Evolutionary conservation across 2,888 invertebrate genomes (phyloP), one percentile per base, ranked within the genome.

Genomic region (Hydropsyche betteni): DNA sequence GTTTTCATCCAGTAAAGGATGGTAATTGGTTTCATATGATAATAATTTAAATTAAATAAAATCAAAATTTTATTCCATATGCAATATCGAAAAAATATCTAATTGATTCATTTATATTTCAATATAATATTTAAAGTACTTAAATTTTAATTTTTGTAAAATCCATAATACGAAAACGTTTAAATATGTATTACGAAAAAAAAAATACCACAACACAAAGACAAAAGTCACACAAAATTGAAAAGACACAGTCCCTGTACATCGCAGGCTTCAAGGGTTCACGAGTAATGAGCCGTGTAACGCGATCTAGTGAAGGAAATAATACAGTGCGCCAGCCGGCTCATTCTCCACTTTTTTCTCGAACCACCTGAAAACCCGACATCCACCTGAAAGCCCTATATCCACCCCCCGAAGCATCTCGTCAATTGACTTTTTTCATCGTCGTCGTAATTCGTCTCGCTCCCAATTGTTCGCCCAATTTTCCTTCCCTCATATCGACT

Each of bases 291-390:
- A 79, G 79, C 77, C 79, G 77, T 76, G 76, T 77, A 76, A 77
- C 76, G 74, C 77, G 77, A 77, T 79, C 76, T 79, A 75, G 71
- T 78, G 77, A 76, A 76, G 77, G 76, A 78, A 76, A 77, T 77
- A 77, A 77, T 75, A 75, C 77, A 74, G 68, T 74, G 75, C 58
- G 72, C 71, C 53, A 70, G 55, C 53, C 70, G 72, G 38, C 61
- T 72, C 58, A 72, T 58, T 58, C 72, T 16, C 5, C 55, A 12
- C 72, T 6, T 12, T 70, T 12, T 44, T 7, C 38, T 33, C 16
- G 4, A 53, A 61, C 53, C 55, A 34, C 33, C 68, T 51, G 24
- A 14, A 36, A 33, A 24, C 61, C 73, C 69, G n/a, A 34, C 16
- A 36, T 36, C 68, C 38, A 44, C 34, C 36, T 24, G 38, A 38